phyloP scores from a whole-genome alignment of 1,140 invertebrate species.

The Drosophila ironensis region DNA sequence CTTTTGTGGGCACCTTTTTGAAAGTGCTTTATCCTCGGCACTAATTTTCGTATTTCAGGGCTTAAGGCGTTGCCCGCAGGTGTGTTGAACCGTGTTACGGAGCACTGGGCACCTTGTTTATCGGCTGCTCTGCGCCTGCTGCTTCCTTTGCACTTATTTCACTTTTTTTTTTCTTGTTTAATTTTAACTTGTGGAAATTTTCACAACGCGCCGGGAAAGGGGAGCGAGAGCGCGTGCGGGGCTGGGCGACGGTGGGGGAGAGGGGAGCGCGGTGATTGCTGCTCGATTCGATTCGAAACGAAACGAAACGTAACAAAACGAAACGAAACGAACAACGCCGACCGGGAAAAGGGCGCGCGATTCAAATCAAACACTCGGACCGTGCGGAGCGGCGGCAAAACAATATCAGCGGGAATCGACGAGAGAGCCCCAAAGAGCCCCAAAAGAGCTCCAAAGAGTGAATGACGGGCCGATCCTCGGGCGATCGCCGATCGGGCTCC shows the following conservation, averaged over 20 bases:
- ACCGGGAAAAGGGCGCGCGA: too few relatives aligned
- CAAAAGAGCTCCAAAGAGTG: too few relatives aligned
- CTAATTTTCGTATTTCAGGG: too few relatives aligned
- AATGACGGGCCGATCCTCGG: constrained; percentile 56
- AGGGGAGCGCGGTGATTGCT: constrained; percentile 41
- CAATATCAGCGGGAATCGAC: too few relatives aligned
- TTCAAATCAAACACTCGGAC: too few relatives aligned
- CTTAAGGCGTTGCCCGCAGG: constrained; percentile 13
- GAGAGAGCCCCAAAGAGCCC: too few relatives aligned
- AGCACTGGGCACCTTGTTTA: constrained; percentile 47
- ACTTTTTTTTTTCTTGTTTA: constrained; percentile 50
- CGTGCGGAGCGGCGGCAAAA: too few relatives aligned
- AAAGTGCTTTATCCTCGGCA: too few relatives aligned
- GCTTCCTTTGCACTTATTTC: constrained; percentile 47
- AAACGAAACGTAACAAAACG: constrained; percentile 37
- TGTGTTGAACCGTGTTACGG: too few relatives aligned
- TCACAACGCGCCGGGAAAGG: constrained; percentile 55
- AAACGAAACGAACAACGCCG: constrained; percentile 51
- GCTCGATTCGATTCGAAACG: too few relatives aligned
- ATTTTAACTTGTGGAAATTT: constrained; percentile 70
- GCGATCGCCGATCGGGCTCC: constrained; percentile 25
- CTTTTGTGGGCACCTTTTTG: background rate
- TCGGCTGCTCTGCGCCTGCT: constrained; percentile 30
- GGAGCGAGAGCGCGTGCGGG: constrained; percentile 17
- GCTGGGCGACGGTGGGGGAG: constrained; percentile 42